Conservation (phyloP, 2,113 vertebrate genomes). For the Amphilophus citrinellus region DNA sequence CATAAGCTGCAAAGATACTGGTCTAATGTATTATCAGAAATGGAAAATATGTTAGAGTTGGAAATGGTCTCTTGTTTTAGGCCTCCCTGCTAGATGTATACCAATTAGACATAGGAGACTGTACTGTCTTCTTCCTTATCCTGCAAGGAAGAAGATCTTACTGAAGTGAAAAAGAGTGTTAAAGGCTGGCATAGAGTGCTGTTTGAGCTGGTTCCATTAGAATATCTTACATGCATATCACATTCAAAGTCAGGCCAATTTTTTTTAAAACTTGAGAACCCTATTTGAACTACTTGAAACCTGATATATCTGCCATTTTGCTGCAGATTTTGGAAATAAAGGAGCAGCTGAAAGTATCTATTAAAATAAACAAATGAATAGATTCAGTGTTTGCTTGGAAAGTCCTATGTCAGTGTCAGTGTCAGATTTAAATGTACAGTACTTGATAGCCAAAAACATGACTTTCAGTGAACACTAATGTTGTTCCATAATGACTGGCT, state of each 20-base stretch:
- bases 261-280: not conserved
- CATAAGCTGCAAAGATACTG: not conserved
- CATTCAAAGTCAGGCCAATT: slow-evolving; percentile 4
- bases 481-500: not conserved
- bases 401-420: too few species aligned
- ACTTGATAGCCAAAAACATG: not conserved
- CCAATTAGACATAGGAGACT: not conserved
- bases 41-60: not conserved
- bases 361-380: not conserved
- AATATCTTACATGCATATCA: not conserved
- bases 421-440: not conserved
- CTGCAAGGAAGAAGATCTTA: slow-evolving; percentile 4
- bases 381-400: too few species aligned
- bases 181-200: not conserved
- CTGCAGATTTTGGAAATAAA: not conserved
- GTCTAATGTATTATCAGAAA: not conserved
- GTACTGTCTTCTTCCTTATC: not conserved
- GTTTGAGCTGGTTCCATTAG: not conserved
- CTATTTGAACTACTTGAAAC: not conserved
- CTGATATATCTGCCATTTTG: not conserved
- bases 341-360: not conserved
- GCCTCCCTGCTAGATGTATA: not conserved
- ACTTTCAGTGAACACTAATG: not conserved
- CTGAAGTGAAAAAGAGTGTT: not conserved
- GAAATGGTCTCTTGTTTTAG: slow-evolving; percentile 5